Percentiles rank a stretch among this genome's conserved stretches.
These are phyloP conservation scores for Monarcha castaneiventris DNA, from an alignment of 2,113 vertebrate genomes.

Conservation along the genomic window DNA sequence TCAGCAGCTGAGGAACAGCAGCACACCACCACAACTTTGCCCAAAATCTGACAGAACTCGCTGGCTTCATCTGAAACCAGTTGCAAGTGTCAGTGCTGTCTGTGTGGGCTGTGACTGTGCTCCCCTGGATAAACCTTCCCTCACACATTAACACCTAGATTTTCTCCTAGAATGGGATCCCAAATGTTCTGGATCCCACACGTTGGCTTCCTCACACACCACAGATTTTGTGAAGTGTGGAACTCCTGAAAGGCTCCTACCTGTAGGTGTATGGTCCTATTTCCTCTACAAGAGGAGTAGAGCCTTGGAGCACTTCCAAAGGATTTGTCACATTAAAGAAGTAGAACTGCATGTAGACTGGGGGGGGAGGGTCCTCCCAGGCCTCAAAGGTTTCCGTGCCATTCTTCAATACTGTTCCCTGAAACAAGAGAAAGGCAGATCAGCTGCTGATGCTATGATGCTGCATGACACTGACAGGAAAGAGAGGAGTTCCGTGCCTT, in stretches of 20 bases:
- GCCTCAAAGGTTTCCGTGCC: conserved; percentile 84
- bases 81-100: background rate
- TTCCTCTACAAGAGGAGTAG: conserved; percentile 78
- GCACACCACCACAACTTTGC: background rate
- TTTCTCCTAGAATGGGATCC: background rate
- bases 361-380: conserved; percentile 89
- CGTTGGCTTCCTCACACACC: background rate
- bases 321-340: conserved; percentile 93
- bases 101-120: background rate
- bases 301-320: conserved; percentile 79
- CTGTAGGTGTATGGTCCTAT: conserved; percentile 93
- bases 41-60: background rate
- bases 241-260: conserved; percentile 59
- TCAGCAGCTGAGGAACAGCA: background rate
- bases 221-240: background rate
- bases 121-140: background rate
- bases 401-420: conserved; percentile 88
- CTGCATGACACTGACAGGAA: background rate
- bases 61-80: background rate
- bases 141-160: background rate
- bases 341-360: conserved; percentile 91
- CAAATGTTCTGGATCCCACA: background rate
- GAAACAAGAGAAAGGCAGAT: conserved; percentile 22
- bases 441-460: background rate
- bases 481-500: background rate